Percentiles rank a stretch among this genome's conserved stretches.
Evolutionary conservation across 2,113 vertebrate species (phyloP).

Genomic region (Lepisosteus oculatus): DNA sequence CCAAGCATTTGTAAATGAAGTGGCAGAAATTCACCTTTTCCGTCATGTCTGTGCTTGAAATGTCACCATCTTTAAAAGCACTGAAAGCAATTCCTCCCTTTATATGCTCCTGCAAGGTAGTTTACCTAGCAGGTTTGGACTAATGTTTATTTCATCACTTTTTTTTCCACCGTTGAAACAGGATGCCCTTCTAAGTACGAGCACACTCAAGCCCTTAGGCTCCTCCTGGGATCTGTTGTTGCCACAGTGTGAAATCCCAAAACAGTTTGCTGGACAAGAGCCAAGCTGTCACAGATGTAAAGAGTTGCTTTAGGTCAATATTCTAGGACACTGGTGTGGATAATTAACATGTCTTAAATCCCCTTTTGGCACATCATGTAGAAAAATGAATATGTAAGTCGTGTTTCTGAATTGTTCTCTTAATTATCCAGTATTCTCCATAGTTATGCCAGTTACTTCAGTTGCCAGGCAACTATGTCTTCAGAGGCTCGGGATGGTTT

Average conservation of each 20-base stretch:
- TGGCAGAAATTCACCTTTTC: no score
- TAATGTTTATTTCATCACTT: background rate
- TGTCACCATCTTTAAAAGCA: background rate
- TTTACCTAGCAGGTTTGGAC: background rate
- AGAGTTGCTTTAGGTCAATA: no score
- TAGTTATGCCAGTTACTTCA: conserved; percentile 4
- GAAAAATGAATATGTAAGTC: background rate
- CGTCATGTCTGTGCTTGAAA: no score
- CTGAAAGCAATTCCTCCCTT: background rate
- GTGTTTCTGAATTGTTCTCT: background rate
- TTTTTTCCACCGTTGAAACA: background rate
- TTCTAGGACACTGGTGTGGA: no score
- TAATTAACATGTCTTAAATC: no score
- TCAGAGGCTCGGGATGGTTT: background rate
- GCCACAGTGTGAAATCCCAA: no score
- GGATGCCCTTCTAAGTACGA: background rate
- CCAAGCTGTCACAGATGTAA: no score
- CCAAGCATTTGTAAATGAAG: no score
- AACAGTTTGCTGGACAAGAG: no score
- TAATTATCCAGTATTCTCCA: background rate
- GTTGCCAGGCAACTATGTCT: conserved; percentile 16
- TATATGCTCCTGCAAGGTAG: background rate
- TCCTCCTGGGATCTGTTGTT: no score
- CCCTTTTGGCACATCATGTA: no score
- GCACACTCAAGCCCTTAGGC: background rate